These are phyloP conservation scores for Toxotes chatareus DNA, from an alignment of 2,113 vertebrate species.

Conservation along the genomic window DNA sequence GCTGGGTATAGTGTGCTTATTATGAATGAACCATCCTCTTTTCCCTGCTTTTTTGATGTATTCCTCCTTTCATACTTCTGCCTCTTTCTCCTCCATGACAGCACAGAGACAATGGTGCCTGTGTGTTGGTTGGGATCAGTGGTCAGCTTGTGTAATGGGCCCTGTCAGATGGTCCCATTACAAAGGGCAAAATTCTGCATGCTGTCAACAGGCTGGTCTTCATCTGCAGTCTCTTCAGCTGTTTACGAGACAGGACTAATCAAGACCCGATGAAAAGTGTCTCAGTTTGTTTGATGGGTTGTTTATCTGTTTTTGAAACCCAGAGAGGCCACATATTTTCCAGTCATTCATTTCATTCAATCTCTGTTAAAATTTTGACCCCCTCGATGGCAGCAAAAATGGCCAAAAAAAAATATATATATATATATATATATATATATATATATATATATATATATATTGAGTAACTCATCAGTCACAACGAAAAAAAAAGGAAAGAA, in stretches of 20 bases:
- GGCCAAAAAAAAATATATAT: constrained; percentile 1
- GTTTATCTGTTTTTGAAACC: constrained; percentile 12
- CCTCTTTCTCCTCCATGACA: constrained; percentile 26
- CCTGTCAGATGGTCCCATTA: constrained; percentile 50
- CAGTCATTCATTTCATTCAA: constrained; percentile 21
- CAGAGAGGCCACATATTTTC: constrained; percentile 8
- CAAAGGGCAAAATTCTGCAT: constrained; percentile 27
- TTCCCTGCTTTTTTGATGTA: background rate
- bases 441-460: too few species aligned
- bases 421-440: too few species aligned
- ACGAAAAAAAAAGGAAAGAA: background rate
- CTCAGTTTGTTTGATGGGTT: constrained; percentile 6
- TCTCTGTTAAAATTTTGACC: constrained; percentile 13
- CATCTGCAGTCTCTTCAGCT: constrained; percentile 18
- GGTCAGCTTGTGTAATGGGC: constrained; percentile 35
- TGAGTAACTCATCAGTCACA: constrained; percentile 26
- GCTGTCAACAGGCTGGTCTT: constrained; percentile 44
- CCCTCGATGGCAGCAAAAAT: constrained; percentile 15
- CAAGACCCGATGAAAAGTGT: constrained; percentile 23
- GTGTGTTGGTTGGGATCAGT: constrained; percentile 26
- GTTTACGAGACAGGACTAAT: constrained; percentile 28
- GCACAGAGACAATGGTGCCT: constrained; percentile 4
- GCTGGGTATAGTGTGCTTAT: background rate
- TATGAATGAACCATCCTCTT: background rate
- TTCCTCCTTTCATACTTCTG: background rate